These are phyloP conservation scores for Cyanoliseus patagonus DNA, from an alignment of 2,113 vertebrate genomes.

Conservation along the genomic window DNA sequence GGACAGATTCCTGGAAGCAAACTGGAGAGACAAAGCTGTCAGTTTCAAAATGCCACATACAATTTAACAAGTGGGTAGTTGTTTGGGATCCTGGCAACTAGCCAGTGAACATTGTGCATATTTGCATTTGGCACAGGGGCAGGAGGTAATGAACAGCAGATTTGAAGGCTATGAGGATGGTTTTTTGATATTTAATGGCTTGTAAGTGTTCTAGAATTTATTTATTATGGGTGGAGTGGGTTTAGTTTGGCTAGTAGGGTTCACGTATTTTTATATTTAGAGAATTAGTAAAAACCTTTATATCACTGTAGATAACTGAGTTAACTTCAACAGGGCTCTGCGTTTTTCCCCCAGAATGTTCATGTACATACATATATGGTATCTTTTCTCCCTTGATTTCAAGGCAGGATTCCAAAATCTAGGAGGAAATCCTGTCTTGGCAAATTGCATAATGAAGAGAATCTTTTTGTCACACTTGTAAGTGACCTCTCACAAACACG, in stretches of 20 bases:
- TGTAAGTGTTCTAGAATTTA: neutral
- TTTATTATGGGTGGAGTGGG: neutral
- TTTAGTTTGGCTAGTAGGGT: neutral
- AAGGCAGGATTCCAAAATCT: neutral
- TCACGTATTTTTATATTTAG: neutral
- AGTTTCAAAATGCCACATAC: constrained; percentile 25
- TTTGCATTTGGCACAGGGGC: constrained; percentile 8
- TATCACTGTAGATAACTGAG: neutral
- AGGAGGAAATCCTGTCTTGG: neutral
- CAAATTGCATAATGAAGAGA: neutral
- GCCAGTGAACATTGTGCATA: constrained; percentile 2
- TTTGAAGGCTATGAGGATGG: neutral
- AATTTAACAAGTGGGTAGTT: constrained; percentile 37
- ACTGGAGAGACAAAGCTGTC: neutral
- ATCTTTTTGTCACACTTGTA: neutral
- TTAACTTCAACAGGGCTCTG: neutral
- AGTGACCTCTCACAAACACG: neutral
- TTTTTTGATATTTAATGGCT: neutral
- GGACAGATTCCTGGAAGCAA: constrained; percentile 4
- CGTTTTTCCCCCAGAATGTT: neutral
- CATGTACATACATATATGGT: neutral
- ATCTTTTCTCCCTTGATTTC: neutral
- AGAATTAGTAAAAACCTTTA: neutral
- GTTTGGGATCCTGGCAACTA: neutral
- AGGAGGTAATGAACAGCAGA: neutral